Conservation (phyloP, 1,140 invertebrate genomes). For the Calephelis nemesis region DNA sequence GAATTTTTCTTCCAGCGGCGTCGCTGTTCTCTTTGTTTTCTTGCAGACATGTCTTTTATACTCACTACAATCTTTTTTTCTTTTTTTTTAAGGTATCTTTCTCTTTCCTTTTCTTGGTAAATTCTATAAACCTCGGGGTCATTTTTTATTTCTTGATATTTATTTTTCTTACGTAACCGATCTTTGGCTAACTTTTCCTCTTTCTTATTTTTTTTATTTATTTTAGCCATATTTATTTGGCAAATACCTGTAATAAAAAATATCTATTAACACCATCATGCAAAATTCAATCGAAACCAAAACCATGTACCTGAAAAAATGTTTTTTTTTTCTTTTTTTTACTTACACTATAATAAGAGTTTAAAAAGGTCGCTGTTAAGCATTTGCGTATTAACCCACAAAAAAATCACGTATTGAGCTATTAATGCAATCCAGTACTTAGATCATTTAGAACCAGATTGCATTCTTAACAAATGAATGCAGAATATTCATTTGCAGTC, state of each 20-base stretch:
- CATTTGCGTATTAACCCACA: no score
- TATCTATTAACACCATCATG: background rate
- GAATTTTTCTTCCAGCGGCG: background rate
- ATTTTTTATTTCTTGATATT: background rate
- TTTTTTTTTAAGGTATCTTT: background rate
- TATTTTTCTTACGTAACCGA: background rate
- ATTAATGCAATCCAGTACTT: no score
- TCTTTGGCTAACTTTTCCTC: conserved; percentile 7
- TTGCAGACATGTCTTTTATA: conserved; percentile 4
- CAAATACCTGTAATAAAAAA: conserved; percentile 1
- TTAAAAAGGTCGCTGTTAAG: no score
- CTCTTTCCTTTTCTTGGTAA: background rate
- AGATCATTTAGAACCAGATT: no score
- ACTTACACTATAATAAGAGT: no score
- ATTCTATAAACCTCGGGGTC: background rate
- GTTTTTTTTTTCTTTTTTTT: no score
- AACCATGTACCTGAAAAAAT: no score
- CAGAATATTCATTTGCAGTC: no score
- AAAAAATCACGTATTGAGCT: no score
- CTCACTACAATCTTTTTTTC: conserved; percentile 4
- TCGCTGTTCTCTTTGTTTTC: background rate
- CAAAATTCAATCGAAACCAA: no score
- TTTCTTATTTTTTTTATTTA: background rate
- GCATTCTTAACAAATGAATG: no score
- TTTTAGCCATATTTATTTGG: background rate